Base-by-base conservation (phyloP, 2,113 vertebrate genomes). In the Tachuris rubrigastra region DNA sequence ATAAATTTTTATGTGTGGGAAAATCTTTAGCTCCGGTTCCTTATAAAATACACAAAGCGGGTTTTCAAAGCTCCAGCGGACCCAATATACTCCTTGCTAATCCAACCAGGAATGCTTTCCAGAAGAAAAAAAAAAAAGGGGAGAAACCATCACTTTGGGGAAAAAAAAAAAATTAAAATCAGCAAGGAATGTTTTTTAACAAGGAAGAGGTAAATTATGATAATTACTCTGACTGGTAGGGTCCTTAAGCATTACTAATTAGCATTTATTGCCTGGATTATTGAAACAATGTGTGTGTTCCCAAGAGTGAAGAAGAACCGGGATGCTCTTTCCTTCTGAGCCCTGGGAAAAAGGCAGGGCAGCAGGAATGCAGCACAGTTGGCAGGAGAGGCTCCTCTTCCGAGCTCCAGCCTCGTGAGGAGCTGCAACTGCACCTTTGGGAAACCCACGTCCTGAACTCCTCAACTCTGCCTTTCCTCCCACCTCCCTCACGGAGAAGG, bases 181-280 rank as follows among this genome's bases (percentile, higher is more conserved):
- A 91, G 90, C 96, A 93, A 97, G 85, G 93, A 97, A 96, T 79
- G 88, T 92, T 95, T 88, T 84, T 98, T 89, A 97, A 96, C 93
- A 85, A 98, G 98, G 96, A 98, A 98, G 97, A 98, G 97, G 98
- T 98, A 98, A 98, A 98, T 98, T 97, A 98, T 98, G 98, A 97
- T 98, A 98, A 98, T 98, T 97, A 97, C 96, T 96, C 96, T 63
- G 96, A 97, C 97, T 98, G 97, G 97, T 98, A 92, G 91, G 97
- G 97, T 98, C 97, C 97, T 98, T 97, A 96, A 98, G 97, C 98
- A 98, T 98, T 97, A 93, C 97, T 98, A 98, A 98, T 98, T 98
- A 98, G 97, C 98, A 98, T 98, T 98, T 98, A 98, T 98, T 98
- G 98, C 98, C 96, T 89, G 97, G 98, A 98, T 98, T 98, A 98